Percentiles rank a stretch among this genome's conserved stretches.
Conservation (phyloP, 2,888 invertebrate genomes). For the Ptilodon capucinus region DNA sequence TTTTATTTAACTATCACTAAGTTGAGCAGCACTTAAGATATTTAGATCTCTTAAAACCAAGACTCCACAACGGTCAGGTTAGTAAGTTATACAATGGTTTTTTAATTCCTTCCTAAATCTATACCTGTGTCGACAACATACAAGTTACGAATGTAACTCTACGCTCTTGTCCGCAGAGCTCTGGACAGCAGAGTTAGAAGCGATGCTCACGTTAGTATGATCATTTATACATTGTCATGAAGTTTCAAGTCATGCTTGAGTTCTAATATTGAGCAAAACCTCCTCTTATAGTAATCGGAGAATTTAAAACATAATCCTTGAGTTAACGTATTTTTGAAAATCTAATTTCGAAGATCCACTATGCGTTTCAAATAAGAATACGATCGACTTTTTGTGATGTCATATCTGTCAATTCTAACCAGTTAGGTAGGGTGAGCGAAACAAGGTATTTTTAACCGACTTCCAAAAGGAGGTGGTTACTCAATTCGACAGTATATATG, state of each 20-base stretch:
- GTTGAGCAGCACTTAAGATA: background rate
- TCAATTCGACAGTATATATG: too few relatives aligned
- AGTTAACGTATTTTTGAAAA: too few relatives aligned
- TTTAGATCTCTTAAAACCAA: background rate
- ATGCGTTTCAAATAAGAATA: too few relatives aligned
- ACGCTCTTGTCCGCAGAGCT: conserved; percentile 7
- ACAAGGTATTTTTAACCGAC: too few relatives aligned
- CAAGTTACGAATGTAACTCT: background rate
- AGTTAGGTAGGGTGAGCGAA: too few relatives aligned
- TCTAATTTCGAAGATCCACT: too few relatives aligned
- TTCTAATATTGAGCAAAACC: background rate
- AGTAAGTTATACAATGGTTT: background rate
- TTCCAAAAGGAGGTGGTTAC: too few relatives aligned
- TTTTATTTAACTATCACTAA: too few relatives aligned
- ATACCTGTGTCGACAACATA: background rate
- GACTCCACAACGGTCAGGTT: background rate
- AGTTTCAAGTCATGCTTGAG: background rate
- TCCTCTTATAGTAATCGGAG: too few relatives aligned
- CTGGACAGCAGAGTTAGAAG: conserved; percentile 17
- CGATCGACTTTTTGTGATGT: too few relatives aligned
- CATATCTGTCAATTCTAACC: too few relatives aligned
- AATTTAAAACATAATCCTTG: too few relatives aligned
- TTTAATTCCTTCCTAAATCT: background rate
- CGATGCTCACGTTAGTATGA: conserved; percentile 1
- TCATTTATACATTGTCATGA: background rate